These are phyloP conservation scores for Monochamus saltuarius DNA, from an alignment of 1,140 invertebrate genomes.

Conservation along the genomic window DNA sequence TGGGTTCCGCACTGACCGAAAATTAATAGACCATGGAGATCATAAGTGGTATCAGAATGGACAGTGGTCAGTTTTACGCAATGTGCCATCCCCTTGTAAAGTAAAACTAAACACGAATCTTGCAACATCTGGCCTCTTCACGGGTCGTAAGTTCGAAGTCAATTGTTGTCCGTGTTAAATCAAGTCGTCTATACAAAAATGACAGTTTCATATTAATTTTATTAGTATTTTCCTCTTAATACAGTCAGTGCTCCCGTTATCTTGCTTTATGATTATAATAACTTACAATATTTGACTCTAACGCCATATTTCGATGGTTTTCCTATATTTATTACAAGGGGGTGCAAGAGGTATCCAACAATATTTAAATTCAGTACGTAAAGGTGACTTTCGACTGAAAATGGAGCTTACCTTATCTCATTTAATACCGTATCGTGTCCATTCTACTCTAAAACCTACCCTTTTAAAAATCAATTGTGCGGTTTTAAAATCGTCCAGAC, in stretches of 20 bases:
- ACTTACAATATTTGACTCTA: slow-evolving; percentile 2
- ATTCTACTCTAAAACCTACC: neutral
- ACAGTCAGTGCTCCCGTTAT: slow-evolving; percentile 35
- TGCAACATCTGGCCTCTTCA: slow-evolving; percentile 41
- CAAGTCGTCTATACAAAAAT: slow-evolving; percentile 30
- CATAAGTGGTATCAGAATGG: slow-evolving; percentile 23
- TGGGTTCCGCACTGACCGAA: too few relatives aligned
- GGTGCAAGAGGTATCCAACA: too few relatives aligned
- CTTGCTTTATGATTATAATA: slow-evolving; percentile 29
- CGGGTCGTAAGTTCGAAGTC: slow-evolving; percentile 32
- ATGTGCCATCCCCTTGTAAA: slow-evolving; percentile 32
- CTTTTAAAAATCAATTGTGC: slow-evolving; percentile 4
- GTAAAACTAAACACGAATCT: slow-evolving; percentile 33
- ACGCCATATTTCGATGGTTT: too few relatives aligned
- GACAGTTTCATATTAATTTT: slow-evolving; percentile 43
- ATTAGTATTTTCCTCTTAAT: slow-evolving; percentile 31
- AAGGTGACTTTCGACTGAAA: too few relatives aligned
- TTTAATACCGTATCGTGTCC: too few relatives aligned
- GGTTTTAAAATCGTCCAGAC: slow-evolving; percentile 15
- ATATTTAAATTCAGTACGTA: too few relatives aligned
- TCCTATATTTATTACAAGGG: too few relatives aligned
- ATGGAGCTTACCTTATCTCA: too few relatives aligned
- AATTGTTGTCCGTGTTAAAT: slow-evolving; percentile 38
- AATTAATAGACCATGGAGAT: neutral
- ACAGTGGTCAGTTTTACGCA: slow-evolving; percentile 41